phyloP scores from a whole-genome alignment of 2,888 invertebrate species.

The Alentia gelatinosa region DNA sequence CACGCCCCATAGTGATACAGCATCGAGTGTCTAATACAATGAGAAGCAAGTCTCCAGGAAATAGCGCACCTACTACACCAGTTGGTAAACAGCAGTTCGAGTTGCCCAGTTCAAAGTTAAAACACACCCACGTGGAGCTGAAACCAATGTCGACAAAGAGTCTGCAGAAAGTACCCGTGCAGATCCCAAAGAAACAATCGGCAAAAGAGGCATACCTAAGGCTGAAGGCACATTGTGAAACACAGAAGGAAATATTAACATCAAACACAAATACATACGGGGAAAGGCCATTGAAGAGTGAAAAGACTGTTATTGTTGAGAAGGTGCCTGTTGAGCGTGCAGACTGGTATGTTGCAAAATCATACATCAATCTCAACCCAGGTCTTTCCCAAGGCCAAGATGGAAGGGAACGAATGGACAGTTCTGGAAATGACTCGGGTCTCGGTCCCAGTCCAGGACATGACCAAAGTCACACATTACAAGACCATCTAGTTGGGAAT shows the following conservation, averaged over 20 bases:
- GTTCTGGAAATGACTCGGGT: neutral
- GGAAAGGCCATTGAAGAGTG: neutral
- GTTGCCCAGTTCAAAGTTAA: constrained; percentile 74
- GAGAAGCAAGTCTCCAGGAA: neutral
- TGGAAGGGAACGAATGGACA: neutral
- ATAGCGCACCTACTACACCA: constrained; percentile 29
- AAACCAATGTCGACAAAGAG: constrained; percentile 34
- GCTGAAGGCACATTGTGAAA: constrained; percentile 12
- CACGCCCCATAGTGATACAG: constrained; percentile 57
- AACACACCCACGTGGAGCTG: constrained; percentile 54
- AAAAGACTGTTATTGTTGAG: neutral
- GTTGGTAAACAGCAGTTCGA: constrained; percentile 57
- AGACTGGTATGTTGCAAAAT: neutral
- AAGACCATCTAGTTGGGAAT: neutral
- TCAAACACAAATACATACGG: neutral
- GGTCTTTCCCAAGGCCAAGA: too few relatives aligned
- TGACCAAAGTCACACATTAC: neutral
- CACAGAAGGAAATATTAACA: neutral
- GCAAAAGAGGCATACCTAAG: constrained; percentile 56
- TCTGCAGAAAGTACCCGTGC: constrained; percentile 18
- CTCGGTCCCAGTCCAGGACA: constrained; percentile 12
- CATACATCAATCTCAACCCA: neutral
- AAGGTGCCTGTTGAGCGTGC: neutral
- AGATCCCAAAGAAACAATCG: neutral
- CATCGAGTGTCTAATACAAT: constrained; percentile 54